Conservation (phyloP, 2,113 vertebrate species). For the Rhynchopsitta pachyrhyncha region DNA sequence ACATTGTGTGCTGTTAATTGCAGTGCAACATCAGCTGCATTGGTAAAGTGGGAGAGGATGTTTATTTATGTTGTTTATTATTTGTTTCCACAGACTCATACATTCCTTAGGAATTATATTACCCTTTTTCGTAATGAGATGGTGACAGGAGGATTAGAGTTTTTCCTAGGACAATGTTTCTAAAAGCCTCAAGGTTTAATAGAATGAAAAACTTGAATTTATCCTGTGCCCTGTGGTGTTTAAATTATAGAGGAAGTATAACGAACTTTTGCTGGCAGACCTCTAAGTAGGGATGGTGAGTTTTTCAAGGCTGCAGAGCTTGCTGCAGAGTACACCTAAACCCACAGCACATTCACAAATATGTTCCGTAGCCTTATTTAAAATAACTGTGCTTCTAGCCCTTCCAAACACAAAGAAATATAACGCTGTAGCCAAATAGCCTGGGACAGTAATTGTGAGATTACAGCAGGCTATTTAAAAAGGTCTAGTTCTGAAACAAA, state of each 20-base stretch:
- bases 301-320: neutral
- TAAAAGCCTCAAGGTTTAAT: neutral
- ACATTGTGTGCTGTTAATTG: neutral
- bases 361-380: neutral
- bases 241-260: neutral
- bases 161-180: neutral
- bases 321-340: neutral
- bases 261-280: neutral
- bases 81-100: neutral
- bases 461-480: neutral
- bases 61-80: constrained; percentile 12
- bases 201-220: neutral
- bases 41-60: neutral
- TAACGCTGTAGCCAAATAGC: neutral
- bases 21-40: neutral
- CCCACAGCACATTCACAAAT: neutral
- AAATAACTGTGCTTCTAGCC: neutral
- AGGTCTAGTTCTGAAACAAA: neutral
- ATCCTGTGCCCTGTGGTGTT: neutral
- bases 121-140: neutral
- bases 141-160: neutral
- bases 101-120: neutral
- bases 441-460: neutral
- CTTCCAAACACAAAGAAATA: neutral
- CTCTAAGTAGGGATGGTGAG: neutral